Conservation (phyloP, 2,888 invertebrate species). For the Pseudolycoriella hygida region DNA sequence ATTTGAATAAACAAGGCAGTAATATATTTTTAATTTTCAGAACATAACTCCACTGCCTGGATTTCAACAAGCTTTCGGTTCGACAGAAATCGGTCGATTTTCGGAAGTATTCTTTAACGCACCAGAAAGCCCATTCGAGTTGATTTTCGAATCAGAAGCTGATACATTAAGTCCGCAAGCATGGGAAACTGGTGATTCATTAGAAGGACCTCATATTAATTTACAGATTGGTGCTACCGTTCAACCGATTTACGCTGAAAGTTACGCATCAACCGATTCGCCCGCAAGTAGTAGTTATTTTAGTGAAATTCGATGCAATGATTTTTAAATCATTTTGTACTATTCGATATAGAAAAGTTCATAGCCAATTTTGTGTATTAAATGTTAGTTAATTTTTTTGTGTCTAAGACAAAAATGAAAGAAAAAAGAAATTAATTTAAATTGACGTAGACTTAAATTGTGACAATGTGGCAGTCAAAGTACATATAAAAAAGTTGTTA, state of each 20-base stretch:
- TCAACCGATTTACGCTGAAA: conserved; percentile 14
- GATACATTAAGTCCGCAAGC: conserved; percentile 16
- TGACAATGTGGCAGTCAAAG: too few species aligned
- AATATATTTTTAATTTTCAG: conserved; percentile 9
- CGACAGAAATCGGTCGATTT: conserved; percentile 72
- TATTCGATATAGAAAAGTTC: too few species aligned
- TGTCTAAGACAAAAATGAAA: too few species aligned
- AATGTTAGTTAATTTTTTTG: too few species aligned
- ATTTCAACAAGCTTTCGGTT: conserved; percentile 72
- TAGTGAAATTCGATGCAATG: conserved; percentile 16
- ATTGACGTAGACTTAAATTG: too few species aligned
- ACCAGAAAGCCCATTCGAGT: conserved; percentile 18
- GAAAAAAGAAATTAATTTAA: too few species aligned
- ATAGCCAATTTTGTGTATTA: too few species aligned
- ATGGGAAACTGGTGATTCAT: conserved; percentile 16
- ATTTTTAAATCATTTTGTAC: conserved; percentile 13
- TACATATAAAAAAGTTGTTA: too few species aligned
- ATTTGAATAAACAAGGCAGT: too few species aligned
- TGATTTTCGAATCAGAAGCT: conserved; percentile 14
- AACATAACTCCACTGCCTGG: conserved; percentile 46
- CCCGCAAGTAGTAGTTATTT: conserved; percentile 10
- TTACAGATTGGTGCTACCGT: conserved; percentile 15
- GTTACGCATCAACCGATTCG: conserved; percentile 11
- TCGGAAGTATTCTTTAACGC: conserved; percentile 42
- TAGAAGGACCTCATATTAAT: conserved; percentile 16